A percentile compares a stretch with the other conserved stretches of the same genome.
Conservation (phyloP, 2,888 invertebrate genomes). For the Xiphydria camelus region DNA sequence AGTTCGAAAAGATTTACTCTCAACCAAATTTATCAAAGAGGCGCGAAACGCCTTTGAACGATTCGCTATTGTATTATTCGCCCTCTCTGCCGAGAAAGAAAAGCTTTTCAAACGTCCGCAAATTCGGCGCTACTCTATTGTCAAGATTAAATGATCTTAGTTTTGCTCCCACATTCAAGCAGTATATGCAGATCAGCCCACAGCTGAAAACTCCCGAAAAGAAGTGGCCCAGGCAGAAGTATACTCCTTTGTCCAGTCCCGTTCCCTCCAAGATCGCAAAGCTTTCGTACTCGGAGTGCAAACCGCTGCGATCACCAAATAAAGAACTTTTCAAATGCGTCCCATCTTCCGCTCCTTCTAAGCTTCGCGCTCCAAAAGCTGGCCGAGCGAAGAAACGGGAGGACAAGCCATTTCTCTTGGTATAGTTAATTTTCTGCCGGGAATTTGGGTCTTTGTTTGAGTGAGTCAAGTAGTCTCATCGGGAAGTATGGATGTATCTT, state of each 20-base stretch:
- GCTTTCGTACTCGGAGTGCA: slow-evolving; percentile 26
- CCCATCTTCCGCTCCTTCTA: slow-evolving; percentile 1
- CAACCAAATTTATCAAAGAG: slow-evolving; percentile 37
- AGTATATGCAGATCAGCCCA: slow-evolving; percentile 33
- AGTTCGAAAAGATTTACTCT: slow-evolving; percentile 34
- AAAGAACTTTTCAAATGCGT: no score
- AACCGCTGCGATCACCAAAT: background rate
- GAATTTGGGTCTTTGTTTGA: no score
- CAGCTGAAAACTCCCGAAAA: slow-evolving; percentile 20
- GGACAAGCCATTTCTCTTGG: slow-evolving; percentile 40
- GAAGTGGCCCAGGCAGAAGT: slow-evolving; percentile 33
- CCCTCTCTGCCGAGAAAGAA: slow-evolving; percentile 12
- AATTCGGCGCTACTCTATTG: slow-evolving; percentile 19
- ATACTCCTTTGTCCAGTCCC: slow-evolving; percentile 37
- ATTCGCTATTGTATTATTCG: slow-evolving; percentile 20
- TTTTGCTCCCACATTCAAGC: slow-evolving; percentile 40
- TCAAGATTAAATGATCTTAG: slow-evolving; percentile 41
- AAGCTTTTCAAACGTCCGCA: slow-evolving; percentile 26
- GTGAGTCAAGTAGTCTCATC: no score
- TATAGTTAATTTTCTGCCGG: slow-evolving; percentile 21
- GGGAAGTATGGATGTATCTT: no score
- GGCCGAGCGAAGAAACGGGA: slow-evolving; percentile 17
- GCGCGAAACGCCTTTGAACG: slow-evolving; percentile 19
- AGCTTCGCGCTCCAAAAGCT: slow-evolving; percentile 9
- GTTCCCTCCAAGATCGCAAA: slow-evolving; percentile 37